A percentile compares a stretch with the other conserved stretches of the same genome.
phyloP scores from a whole-genome alignment of 2,888 invertebrate species.

The Reticulitermes lucifugus region DNA sequence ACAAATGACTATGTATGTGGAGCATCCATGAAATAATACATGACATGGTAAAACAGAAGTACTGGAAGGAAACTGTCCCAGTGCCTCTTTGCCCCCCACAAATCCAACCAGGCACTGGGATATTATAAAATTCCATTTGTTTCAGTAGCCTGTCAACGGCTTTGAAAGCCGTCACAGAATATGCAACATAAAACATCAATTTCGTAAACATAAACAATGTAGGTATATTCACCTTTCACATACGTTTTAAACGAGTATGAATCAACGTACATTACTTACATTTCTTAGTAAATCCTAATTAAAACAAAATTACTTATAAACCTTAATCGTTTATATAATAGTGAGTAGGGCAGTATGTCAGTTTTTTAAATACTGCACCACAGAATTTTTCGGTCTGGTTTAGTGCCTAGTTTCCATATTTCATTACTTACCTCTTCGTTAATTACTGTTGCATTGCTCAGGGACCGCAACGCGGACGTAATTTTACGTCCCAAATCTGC shows the following conservation, averaged over 20 bases:
- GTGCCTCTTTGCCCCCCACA: too few relatives aligned
- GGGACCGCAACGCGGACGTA: conserved; percentile 95
- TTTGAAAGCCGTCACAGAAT: not conserved
- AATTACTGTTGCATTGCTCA: conserved; percentile 98
- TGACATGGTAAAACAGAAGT: too few relatives aligned
- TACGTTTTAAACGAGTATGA: too few relatives aligned
- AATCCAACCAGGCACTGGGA: too few relatives aligned
- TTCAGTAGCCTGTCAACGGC: too few relatives aligned
- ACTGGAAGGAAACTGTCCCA: too few relatives aligned
- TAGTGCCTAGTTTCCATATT: conserved; percentile 7
- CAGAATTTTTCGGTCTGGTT: not conserved
- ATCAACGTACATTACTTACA: too few relatives aligned
- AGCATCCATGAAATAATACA: too few relatives aligned
- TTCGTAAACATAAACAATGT: not conserved
- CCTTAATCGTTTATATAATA: not conserved
- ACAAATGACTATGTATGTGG: too few relatives aligned
- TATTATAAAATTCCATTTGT: too few relatives aligned
- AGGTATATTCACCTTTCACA: not conserved
- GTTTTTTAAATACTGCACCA: not conserved
- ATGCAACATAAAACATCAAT: not conserved
- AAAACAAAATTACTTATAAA: too few relatives aligned
- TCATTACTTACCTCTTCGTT: conserved; percentile 87
- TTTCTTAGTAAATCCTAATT: too few relatives aligned
- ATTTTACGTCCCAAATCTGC: conserved; percentile 99
- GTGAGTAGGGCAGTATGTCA: not conserved